Evolutionary conservation across 2,113 vertebrate genomes (phyloP), one percentile per base, ranked within the genome.

Genomic region (Podarcis muralis): DNA sequence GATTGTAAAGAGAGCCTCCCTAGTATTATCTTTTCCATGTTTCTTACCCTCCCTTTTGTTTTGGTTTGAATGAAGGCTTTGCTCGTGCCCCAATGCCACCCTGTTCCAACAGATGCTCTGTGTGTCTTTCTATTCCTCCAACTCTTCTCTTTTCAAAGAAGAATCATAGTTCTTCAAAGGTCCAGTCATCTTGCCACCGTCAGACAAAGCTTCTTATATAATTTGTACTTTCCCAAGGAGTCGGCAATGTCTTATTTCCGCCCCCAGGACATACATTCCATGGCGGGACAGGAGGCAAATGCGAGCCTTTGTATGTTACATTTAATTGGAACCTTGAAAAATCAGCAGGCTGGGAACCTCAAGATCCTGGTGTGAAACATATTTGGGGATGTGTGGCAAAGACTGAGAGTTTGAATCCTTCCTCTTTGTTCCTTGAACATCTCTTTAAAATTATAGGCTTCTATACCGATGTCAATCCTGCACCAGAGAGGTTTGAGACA

Each of bases 1-100:
- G 35, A 27, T 53, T 84, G 82, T 84, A 25, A 23, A 62, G n/a
- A 25, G 18, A 75, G 15, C 22, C 72, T 12, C 48, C 59, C 72
- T 62, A 20, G 59, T 62, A 16, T 74, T 25, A 43, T 53, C 23
- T 37, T 27, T 18, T 59, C 62, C 48, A 43, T 7, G 5, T 66
- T 43, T 79, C 40, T 69, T 74, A 27, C 7, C 20, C n/a, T 79
- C 72, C 57, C 25, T 37, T 77, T 77, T 76, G 72, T 80, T 87
- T 87, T 76, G 72, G 35, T 87, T 87, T 87, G 43, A 87, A 87
- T 87, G 40, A 87, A 87, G 43, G 32, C 35, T 87, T 22, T 15
- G 23, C 23, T n/a, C n/a, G 48, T 53, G 32, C 35, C n/a, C 48
- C 30, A 32, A 35, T 20, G 35, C 32, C 57, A 43, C 15, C 25